A percentile compares a stretch with the other conserved stretches of the same genome.
These are phyloP conservation scores for Lathronympha strigana DNA, from an alignment of 2,888 invertebrate species.

Conservation along the genomic window DNA sequence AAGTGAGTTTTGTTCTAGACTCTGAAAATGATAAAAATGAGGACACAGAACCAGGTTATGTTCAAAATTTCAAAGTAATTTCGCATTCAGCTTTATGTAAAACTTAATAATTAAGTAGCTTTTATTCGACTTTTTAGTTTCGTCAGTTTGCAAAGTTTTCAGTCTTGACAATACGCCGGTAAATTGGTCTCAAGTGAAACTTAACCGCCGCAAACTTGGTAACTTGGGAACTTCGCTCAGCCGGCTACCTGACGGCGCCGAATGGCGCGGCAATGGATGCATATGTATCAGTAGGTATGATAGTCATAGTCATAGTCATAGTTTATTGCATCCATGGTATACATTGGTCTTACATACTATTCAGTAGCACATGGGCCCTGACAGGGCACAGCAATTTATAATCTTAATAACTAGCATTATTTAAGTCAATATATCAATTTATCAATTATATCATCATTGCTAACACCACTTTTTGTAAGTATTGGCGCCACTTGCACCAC, in stretches of 20 bases:
- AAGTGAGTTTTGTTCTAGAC: background rate
- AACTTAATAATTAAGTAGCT: slow-evolving; percentile 10
- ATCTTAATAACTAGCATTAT: no score
- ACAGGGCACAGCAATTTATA: no score
- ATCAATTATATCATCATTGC: no score
- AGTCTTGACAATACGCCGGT: slow-evolving; percentile 24
- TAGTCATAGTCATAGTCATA: no score
- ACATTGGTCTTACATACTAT: no score
- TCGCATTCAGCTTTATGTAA: slow-evolving; percentile 1
- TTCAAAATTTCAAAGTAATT: background rate
- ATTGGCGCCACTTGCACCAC: no score
- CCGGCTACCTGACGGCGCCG: slow-evolving; percentile 6
- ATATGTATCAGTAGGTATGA: slow-evolving; percentile 1
- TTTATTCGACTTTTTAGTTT: slow-evolving; percentile 13
- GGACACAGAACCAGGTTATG: background rate
- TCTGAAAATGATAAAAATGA: background rate
- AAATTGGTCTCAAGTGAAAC: slow-evolving; percentile 30
- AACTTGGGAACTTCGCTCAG: slow-evolving; percentile 12
- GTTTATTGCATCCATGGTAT: no score
- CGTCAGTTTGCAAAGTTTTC: slow-evolving; percentile 19
- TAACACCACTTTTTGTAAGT: no score
- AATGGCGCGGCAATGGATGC: background rate
- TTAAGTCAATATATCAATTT: no score
- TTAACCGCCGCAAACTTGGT: slow-evolving; percentile 24
- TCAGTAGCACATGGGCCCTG: no score